Evolutionary conservation across 2,797 vertebrate genomes (phyloP), one percentile per base, ranked within the genome.

Genomic region (Bufotes viridis): DNA sequence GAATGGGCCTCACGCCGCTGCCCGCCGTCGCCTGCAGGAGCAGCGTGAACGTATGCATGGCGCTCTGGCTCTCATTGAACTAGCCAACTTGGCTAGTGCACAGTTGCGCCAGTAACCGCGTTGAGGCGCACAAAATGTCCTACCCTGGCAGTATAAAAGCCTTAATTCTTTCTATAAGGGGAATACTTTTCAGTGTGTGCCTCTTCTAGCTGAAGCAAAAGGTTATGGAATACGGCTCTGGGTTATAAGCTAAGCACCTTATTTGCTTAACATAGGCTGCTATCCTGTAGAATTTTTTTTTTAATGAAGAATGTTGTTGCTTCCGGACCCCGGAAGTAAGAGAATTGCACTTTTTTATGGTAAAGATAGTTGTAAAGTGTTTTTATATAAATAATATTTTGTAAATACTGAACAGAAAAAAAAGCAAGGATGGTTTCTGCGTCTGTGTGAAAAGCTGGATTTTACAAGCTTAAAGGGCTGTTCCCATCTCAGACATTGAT

Each of bases 161-260:
- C 61, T 67, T 65, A 60, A 81, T 86, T 83, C 22, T 60, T 74
- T 61, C 51, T 24, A 24, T n/a, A 57, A 69, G 76, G 10, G 80
- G 70, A 26, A 65, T 74, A 53, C 63, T 74, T 85, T 65, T 8
- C 12, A 74, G n/a, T 17, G 20, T 80, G 15, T 24, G 65, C 91
- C 87, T 90, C 83, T 85, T 42, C 82, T 93, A 58, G 91, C 93
- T 92, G 91, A 72, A 63, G n/a, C 78, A 63, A 34, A 78, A 78
- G 72, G 80, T 78, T 49, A 70, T 80, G 65, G 61, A 34, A 24
- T 89, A 89, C 72, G n/a, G 88, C 70, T 84, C n/a, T 55, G 80
- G 88, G 88, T 83, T 34, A 96, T 96, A 97, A 98, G 96, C 97
- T 98, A 97, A 97, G 98, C 98, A 99, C 98, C 98, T 99, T 99